These are phyloP conservation scores for Lottia gigantea DNA, from an alignment of 2,888 invertebrate genomes.

Conservation along the genomic window DNA sequence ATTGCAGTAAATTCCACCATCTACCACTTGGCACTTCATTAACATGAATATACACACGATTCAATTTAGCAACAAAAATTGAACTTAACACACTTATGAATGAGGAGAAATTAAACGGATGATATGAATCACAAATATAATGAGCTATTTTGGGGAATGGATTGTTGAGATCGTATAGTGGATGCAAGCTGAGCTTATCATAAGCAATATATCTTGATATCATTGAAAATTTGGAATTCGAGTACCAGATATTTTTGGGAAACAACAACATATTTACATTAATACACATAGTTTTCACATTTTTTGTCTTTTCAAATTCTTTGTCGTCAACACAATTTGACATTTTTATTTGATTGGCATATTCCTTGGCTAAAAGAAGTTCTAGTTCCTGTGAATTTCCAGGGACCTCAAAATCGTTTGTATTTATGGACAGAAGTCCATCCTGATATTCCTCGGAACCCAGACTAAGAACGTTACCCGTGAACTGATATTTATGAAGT, in stretches of 20 bases:
- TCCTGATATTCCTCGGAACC: slow-evolving; percentile 21
- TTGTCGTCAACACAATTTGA: slow-evolving; percentile 16
- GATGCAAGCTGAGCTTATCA: slow-evolving; percentile 7
- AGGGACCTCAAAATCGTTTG: slow-evolving; percentile 11
- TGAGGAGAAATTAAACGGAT: slow-evolving; percentile 19
- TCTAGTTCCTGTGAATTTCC: slow-evolving; percentile 12
- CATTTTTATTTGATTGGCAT: slow-evolving; percentile 17
- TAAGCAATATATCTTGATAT: slow-evolving; percentile 23
- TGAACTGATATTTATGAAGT: slow-evolving; percentile 16
- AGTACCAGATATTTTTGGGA: slow-evolving; percentile 26
- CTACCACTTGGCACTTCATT: slow-evolving; percentile 20
- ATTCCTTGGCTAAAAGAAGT: slow-evolving; percentile 14
- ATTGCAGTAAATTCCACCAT: slow-evolving; percentile 28
- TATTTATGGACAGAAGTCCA: slow-evolving; percentile 20
- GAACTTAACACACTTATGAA: slow-evolving; percentile 30
- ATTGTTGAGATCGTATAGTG: background rate
- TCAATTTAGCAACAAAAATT: slow-evolving; percentile 27
- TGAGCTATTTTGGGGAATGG: slow-evolving; percentile 24
- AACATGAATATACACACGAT: slow-evolving; percentile 29
- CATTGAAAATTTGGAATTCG: slow-evolving; percentile 16
- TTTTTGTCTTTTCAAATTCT: slow-evolving; percentile 12
- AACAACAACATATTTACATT: slow-evolving; percentile 11
- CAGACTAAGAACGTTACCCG: slow-evolving; percentile 17
- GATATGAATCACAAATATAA: slow-evolving; percentile 24
- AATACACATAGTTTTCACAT: slow-evolving; percentile 19